Base-by-base conservation (phyloP, 2,888 invertebrate species). In the Pyrrhia umbra region DNA sequence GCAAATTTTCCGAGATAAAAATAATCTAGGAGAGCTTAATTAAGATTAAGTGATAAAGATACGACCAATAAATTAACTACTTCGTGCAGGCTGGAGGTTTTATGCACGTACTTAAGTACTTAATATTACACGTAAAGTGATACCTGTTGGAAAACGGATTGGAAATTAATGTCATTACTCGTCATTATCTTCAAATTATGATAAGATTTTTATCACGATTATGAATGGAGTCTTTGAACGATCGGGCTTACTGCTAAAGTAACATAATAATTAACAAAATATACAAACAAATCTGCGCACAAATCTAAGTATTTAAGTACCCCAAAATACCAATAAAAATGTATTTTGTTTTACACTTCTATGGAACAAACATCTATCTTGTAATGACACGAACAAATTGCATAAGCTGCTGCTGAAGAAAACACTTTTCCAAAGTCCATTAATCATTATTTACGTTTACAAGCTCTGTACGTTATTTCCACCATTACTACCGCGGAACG, bases 1-100 rank as follows among this genome's bases (percentile, higher is more conserved):
- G 93, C 93, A 92, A 93, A 93, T 92, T 93, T 93, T 90, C 90
- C 89, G 81, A 90, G 93, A 94, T 93, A 93, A 93, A 92, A 93
- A 89, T 92, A 89, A 92, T 92, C 92, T 90, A 83, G 74, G 79
- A 83, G 80, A 75, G 86, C 85, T 92, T 91, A 88, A 90, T 90
- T 86, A 85, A 89, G 92, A 91, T 92, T 90, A 90, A 82, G 81
- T 79, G 88, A 86, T 89, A 86, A 87, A 87, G 85, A 85, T 82
- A 79, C 71, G 51, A 63, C 80, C 65, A 80, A 80, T 80, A 80
- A 80, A 80, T 80, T 79, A 59, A 74, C 67, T 40, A 52, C 73
- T 74, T 78, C 78, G 73, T 75, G 83, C 85, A 50, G 68, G 63
- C 70, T 69, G 72, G 68, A 73, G 68, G 79, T 72, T 78, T 81